A percentile compares a stretch with the other conserved stretches of the same genome.
Evolutionary conservation across 2,888 invertebrate genomes (phyloP).

Genomic region (Anaspis maculata): DNA sequence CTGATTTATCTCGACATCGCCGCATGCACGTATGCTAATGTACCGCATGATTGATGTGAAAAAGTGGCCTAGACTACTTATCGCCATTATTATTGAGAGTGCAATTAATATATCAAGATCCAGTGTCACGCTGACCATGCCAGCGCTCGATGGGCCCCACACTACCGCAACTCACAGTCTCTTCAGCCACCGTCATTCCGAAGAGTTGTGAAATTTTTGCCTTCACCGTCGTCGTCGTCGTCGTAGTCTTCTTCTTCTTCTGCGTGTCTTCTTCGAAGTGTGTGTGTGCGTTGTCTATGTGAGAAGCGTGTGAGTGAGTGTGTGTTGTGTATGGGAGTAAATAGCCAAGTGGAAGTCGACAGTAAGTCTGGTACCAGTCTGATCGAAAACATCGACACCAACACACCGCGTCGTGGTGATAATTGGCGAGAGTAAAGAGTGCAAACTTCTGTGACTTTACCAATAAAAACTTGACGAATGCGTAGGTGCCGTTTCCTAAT

Average conservation of each 20-base stretch:
- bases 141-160: too few relatives aligned
- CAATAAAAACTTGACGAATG: slow-evolving; percentile 29
- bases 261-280: too few relatives aligned
- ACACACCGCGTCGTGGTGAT: slow-evolving; percentile 13
- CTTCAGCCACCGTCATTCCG: slow-evolving; percentile 5
- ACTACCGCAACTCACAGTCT: too few relatives aligned
- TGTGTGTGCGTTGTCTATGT: too few relatives aligned
- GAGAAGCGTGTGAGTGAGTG: too few relatives aligned
- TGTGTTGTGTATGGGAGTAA: too few relatives aligned
- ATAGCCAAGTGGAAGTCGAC: slow-evolving; percentile 25
- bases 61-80: slow-evolving; percentile 26
- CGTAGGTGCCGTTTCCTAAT: slow-evolving; percentile 38
- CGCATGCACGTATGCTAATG: too few relatives aligned
- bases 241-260: too few relatives aligned
- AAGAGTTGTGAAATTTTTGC: slow-evolving; percentile 16
- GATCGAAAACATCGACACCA: slow-evolving; percentile 23
- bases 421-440: slow-evolving; percentile 20
- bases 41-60: slow-evolving; percentile 25
- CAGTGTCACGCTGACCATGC: too few relatives aligned
- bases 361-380: slow-evolving; percentile 29
- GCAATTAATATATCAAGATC: too few relatives aligned
- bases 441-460: slow-evolving; percentile 28
- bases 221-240: slow-evolving; percentile 20
- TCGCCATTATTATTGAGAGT: too few relatives aligned
- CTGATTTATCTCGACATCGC: slow-evolving; percentile 22